Conservation (phyloP, 2,797 vertebrate genomes). For the Esox masquinongy region DNA sequence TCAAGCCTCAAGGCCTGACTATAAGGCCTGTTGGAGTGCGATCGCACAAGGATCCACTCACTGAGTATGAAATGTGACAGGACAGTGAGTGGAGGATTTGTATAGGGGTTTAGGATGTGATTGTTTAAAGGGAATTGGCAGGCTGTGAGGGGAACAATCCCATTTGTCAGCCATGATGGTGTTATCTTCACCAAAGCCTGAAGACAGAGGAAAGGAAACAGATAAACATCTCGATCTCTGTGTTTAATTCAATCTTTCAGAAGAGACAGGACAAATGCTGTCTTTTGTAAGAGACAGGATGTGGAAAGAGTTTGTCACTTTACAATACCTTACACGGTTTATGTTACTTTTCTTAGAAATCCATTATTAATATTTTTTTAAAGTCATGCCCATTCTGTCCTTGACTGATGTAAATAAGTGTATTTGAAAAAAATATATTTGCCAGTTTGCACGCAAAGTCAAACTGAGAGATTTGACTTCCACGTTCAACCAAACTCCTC, state of each 20-base stretch:
- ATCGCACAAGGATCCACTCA: slow-evolving; percentile 12
- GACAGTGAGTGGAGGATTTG: slow-evolving; percentile 11
- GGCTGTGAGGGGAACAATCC: slow-evolving; percentile 36
- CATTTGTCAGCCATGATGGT: slow-evolving; percentile 32
- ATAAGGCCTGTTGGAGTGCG: slow-evolving; percentile 28
- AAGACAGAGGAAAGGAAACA: slow-evolving; percentile 28
- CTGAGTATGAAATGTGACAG: slow-evolving; percentile 15
- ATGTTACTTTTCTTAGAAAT: too few relatives aligned
- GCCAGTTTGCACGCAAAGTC: too few relatives aligned
- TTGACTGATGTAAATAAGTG: too few relatives aligned
- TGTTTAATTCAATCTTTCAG: neutral
- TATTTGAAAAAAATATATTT: too few relatives aligned
- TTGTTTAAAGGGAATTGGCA: slow-evolving; percentile 15
- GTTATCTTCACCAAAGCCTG: slow-evolving; percentile 42
- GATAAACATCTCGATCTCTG: neutral
- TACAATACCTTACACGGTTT: slow-evolving; percentile 4
- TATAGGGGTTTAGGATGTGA: slow-evolving; percentile 8
- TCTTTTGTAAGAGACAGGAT: neutral
- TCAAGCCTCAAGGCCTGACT: slow-evolving; percentile 21
- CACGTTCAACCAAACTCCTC: too few relatives aligned
- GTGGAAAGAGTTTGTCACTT: neutral
- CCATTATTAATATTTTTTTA: too few relatives aligned
- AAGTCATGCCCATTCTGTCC: too few relatives aligned
- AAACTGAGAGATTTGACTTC: too few relatives aligned
- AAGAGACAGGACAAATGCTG: neutral